These are phyloP conservation scores for Hyla sarda DNA, from an alignment of 2,113 vertebrate species.

Conservation along the genomic window DNA sequence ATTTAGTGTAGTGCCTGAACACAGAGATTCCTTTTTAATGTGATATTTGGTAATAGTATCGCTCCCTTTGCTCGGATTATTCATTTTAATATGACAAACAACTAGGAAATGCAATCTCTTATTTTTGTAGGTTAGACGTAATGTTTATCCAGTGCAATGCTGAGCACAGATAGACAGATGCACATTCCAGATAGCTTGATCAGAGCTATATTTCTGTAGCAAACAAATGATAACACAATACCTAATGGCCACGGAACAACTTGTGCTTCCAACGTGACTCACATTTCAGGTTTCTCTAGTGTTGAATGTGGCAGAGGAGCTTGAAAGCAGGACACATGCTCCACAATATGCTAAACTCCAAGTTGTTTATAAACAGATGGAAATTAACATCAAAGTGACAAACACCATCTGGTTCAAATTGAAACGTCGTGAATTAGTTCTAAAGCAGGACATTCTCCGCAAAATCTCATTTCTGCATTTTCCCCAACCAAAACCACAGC, in stretches of 20 bases:
- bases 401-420: constrained; percentile 52
- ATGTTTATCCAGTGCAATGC: background rate
- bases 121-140: background rate
- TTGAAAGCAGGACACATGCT: constrained; percentile 29
- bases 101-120: constrained; percentile 12
- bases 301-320: background rate
- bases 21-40: background rate
- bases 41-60: background rate
- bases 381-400: constrained; percentile 59
- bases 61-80: background rate
- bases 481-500: background rate
- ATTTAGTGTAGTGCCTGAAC: background rate
- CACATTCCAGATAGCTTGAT: constrained; percentile 12
- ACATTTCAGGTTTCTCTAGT: constrained; percentile 19
- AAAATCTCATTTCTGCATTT: background rate
- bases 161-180: constrained; percentile 20
- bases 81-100: background rate
- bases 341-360: constrained; percentile 47
- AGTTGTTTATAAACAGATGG: constrained; percentile 57
- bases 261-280: constrained; percentile 24
- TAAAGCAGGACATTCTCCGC: constrained; percentile 13
- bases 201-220: constrained; percentile 3
- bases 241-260: constrained; percentile 6
- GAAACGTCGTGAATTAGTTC: constrained; percentile 41
- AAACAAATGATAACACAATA: constrained; percentile 14